Percentiles rank a stretch among this genome's conserved stretches.
phyloP scores from a whole-genome alignment of 2,797 vertebrate species.

The Hypotaenidia okinawae region DNA sequence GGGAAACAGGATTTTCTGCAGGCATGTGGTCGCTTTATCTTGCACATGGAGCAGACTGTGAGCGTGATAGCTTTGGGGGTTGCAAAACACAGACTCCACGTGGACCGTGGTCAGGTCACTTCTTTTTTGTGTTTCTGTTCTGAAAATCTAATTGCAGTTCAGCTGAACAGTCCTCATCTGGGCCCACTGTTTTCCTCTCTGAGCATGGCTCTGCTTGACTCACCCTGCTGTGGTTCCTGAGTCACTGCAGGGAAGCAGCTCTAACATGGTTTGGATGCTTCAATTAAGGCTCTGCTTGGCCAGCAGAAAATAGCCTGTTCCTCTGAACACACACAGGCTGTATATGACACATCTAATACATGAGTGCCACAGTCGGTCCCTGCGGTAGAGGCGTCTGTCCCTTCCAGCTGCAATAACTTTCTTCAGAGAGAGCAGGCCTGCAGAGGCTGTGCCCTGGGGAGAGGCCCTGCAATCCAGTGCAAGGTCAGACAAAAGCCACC shows the following conservation, averaged over 20 bases:
- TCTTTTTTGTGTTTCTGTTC: background rate
- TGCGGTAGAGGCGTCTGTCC: background rate
- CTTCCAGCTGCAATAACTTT: background rate
- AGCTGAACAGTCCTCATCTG: background rate
- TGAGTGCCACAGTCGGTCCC: background rate
- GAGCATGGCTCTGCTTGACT: background rate
- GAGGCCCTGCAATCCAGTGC: background rate
- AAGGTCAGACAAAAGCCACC: conserved; percentile 41
- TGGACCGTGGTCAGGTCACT: background rate
- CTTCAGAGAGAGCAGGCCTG: background rate
- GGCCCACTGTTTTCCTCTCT: background rate
- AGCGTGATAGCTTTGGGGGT: background rate
- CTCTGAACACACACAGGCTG: rapidly evolving
- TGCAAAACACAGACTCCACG: background rate
- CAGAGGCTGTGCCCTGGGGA: background rate
- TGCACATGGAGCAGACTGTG: background rate
- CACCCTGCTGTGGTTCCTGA: background rate
- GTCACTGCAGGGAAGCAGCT: background rate
- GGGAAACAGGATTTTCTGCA: background rate
- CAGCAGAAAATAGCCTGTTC: background rate
- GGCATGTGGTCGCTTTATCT: background rate
- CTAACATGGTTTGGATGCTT: rapidly evolving
- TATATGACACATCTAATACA: rapidly evolving
- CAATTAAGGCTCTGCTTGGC: background rate
- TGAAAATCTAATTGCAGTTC: background rate